Conservation (phyloP, 2,888 invertebrate genomes). For the Autographa pulchrina region DNA sequence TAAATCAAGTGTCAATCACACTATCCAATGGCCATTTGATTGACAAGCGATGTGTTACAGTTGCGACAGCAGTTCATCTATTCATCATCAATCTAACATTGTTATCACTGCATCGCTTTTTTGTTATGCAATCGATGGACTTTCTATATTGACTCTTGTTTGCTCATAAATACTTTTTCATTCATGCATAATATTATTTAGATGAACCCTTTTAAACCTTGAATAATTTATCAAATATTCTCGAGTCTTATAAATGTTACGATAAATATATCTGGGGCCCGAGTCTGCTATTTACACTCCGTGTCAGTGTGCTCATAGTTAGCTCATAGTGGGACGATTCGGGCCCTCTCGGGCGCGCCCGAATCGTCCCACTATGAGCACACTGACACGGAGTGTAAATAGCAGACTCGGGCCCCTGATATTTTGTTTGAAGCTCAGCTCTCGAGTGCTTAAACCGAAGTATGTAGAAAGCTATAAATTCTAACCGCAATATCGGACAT, state of each 20-base stretch:
- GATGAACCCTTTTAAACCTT: constrained; percentile 22
- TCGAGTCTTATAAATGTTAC: neutral
- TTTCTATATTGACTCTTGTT: neutral
- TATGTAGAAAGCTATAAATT: constrained; percentile 34
- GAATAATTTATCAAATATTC: neutral
- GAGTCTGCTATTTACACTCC: too few species aligned
- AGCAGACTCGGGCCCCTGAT: too few species aligned
- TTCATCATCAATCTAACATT: constrained; percentile 17
- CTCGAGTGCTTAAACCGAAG: constrained; percentile 25
- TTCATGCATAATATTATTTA: constrained; percentile 5
- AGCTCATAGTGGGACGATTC: too few species aligned
- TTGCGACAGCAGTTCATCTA: constrained; percentile 22
- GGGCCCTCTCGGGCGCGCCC: too few species aligned
- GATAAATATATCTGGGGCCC: neutral
- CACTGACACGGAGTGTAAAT: too few species aligned
- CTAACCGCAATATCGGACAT: constrained; percentile 26
- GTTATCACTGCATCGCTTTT: constrained; percentile 1
- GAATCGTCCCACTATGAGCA: too few species aligned
- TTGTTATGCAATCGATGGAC: constrained; percentile 22
- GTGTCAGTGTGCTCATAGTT: too few species aligned
- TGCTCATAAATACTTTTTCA: constrained; percentile 17
- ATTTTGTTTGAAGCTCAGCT: neutral
- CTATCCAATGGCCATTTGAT: constrained; percentile 21
- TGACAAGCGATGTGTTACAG: constrained; percentile 31
- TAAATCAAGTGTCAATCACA: constrained; percentile 40